Evolutionary conservation across 2,888 invertebrate genomes (phyloP).

Genomic region (Pristionchus exspectatus): DNA sequence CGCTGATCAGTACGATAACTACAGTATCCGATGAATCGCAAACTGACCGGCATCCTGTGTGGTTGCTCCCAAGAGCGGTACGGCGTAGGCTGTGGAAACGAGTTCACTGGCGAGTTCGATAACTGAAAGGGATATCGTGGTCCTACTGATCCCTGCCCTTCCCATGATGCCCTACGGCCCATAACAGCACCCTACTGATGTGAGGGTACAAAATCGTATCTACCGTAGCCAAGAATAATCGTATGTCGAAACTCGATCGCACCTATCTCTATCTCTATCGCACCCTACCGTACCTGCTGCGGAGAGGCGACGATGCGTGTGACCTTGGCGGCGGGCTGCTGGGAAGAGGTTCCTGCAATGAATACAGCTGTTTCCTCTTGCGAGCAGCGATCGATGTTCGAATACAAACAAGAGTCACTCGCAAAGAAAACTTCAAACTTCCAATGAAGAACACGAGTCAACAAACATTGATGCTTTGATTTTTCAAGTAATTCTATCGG

Average conservation of each 20-base stretch:
- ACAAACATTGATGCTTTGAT: no score
- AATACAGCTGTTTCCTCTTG: no score
- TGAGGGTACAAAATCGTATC: not conserved
- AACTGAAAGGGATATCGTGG: not conserved
- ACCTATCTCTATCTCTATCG: not conserved
- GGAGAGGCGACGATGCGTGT: not conserved
- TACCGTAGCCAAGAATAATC: not conserved
- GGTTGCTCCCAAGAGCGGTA: not conserved
- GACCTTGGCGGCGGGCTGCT: not conserved
- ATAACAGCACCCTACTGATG: no score
- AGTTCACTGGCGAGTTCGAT: not conserved
- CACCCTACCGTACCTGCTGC: constrained; percentile 18
- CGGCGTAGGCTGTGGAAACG: not conserved
- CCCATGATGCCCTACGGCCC: no score
- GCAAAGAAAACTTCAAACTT: not conserved
- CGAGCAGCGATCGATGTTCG: not conserved
- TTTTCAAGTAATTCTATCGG: no score
- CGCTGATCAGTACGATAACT: not conserved
- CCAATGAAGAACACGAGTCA: no score
- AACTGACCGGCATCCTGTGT: not conserved
- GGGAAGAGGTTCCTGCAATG: constrained; percentile 1
- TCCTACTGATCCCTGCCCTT: no score
- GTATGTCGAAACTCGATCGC: not conserved
- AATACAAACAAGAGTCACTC: no score
- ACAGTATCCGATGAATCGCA: not conserved